Conservation (phyloP, 2,888 invertebrate genomes). For the Agrilus mali region DNA sequence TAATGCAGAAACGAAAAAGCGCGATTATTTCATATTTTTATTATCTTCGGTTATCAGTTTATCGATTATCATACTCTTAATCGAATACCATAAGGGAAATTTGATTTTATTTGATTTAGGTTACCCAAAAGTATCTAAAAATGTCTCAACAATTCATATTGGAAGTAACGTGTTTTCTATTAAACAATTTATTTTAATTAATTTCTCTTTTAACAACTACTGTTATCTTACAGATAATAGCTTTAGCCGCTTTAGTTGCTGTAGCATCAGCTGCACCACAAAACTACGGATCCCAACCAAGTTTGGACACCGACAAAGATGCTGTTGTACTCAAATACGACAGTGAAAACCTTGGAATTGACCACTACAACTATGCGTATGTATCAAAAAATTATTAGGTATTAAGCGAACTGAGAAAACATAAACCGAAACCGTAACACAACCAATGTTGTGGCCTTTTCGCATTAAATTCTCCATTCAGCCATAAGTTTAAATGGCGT, state of each 20-base stretch:
- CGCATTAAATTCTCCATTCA: conserved; percentile 4
- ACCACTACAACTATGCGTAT: conserved; percentile 26
- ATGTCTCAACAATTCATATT: too few species aligned
- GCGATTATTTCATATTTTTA: too few species aligned
- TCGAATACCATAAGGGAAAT: too few species aligned
- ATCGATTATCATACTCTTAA: too few species aligned
- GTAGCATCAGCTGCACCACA: conserved; percentile 15
- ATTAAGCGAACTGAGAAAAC: conserved; percentile 2
- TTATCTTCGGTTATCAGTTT: too few species aligned
- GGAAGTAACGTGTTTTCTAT: too few species aligned
- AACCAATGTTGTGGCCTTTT: conserved; percentile 19
- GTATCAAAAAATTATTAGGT: conserved; percentile 6
- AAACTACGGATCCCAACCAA: conserved; percentile 16
- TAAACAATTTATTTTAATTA: too few species aligned
- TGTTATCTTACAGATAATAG: conserved; percentile 15
- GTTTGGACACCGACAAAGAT: conserved; percentile 29
- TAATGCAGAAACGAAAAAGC: too few species aligned
- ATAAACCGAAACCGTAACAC: conserved; percentile 23
- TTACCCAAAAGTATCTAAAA: too few species aligned
- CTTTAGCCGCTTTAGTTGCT: conserved; percentile 20
- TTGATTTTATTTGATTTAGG: too few species aligned
- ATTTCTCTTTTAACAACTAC: neutral
- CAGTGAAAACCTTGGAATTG: conserved; percentile 42
- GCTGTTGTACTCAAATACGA: conserved; percentile 49
- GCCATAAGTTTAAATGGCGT: neutral